phyloP scores from a whole-genome alignment of 2,797 vertebrate genomes.

The Centropyge bicolor region DNA sequence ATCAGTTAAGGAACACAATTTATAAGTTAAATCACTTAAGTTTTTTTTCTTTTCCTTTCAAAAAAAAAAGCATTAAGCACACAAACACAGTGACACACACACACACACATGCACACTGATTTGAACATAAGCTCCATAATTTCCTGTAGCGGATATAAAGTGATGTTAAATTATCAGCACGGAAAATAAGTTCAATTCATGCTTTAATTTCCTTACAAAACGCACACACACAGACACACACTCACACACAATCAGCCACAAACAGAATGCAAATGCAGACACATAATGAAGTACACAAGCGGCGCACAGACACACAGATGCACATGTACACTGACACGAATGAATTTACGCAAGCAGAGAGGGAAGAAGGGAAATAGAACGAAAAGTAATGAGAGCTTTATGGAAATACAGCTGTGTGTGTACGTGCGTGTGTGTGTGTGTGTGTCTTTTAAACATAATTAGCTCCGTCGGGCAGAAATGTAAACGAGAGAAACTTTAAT shows the following conservation, averaged over 20 bases:
- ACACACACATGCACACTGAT: conserved; percentile 16
- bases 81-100: conserved; percentile 4
- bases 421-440: conserved; percentile 23
- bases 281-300: conserved; percentile 55
- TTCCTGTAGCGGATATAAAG: conserved; percentile 80
- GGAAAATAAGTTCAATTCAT: conserved; percentile 76
- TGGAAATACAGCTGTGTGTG: conserved; percentile 56
- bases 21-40: conserved; percentile 16
- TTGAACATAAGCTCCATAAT: conserved; percentile 69
- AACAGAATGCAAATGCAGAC: conserved; percentile 52
- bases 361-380: conserved; percentile 52
- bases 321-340: conserved; percentile 38
- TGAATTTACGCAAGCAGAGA: conserved; percentile 28
- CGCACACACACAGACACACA: conserved; percentile 34
- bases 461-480: conserved; percentile 76
- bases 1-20: conserved; percentile 23
- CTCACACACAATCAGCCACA: conserved; percentile 17
- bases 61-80: conserved; percentile 28
- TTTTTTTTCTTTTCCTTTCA: conserved; percentile 10
- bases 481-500: conserved; percentile 81
- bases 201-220: conserved; percentile 78
- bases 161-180: conserved; percentile 76
- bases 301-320: conserved; percentile 22
- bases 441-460: conserved; percentile 76
- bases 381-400: conserved; percentile 70